These are phyloP conservation scores for Gobio gobio DNA, from an alignment of 2,113 vertebrate genomes.

Conservation along the genomic window DNA sequence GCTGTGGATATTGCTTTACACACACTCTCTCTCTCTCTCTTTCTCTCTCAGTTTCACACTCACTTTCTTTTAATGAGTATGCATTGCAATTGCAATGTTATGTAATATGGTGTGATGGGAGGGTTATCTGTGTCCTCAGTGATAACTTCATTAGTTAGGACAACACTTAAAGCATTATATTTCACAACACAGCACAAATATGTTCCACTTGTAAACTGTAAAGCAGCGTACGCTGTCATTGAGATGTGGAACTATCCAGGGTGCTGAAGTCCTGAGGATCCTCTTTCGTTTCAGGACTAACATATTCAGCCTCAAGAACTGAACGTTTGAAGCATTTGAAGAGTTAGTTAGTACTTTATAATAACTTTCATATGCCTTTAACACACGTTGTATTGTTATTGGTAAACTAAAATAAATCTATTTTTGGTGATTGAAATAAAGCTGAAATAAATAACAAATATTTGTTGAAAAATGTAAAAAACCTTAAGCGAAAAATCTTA, in stretches of 20 bases:
- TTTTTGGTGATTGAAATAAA: background rate
- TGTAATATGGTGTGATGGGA: background rate
- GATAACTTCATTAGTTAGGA: background rate
- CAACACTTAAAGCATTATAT: background rate
- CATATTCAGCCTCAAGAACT: background rate
- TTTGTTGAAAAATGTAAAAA: background rate
- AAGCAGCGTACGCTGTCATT: too few relatives aligned
- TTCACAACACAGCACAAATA: background rate
- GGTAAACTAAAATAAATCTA: background rate
- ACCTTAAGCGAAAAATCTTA: background rate
- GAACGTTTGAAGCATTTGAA: background rate
- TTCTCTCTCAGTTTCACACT: slow-evolving; percentile 42
- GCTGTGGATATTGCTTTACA: slow-evolving; percentile 42
- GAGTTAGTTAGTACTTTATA: background rate
- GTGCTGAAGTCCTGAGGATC: slow-evolving; percentile 41
- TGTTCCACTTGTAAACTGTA: background rate
- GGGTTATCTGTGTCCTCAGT: background rate
- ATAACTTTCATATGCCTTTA: background rate
- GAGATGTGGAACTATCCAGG: slow-evolving; percentile 46
- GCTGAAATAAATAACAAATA: background rate
- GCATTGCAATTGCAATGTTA: slow-evolving; percentile 29
- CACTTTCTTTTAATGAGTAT: slow-evolving; percentile 32
- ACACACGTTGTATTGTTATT: background rate
- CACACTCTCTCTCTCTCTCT: slow-evolving; percentile 45
- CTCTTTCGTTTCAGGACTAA: background rate